Percentiles rank a stretch among this genome's conserved stretches.
phyloP scores from a whole-genome alignment of 2,113 vertebrate genomes.

The Hypocryptadius cinnamomeus region DNA sequence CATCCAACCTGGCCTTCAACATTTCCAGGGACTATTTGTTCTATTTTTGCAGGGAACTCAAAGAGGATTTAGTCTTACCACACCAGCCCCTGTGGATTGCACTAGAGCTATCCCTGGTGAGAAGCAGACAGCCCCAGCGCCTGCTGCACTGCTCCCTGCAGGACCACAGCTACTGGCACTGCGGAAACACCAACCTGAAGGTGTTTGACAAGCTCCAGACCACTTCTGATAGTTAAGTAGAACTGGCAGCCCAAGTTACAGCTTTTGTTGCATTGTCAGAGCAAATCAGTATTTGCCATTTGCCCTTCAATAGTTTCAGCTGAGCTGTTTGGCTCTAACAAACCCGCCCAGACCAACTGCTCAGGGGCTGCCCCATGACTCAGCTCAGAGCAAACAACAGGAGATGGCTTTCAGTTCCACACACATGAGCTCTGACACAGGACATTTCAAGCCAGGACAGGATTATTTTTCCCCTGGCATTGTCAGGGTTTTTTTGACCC shows the following conservation, averaged over 20 bases:
- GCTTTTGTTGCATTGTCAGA: slow-evolving; percentile 10
- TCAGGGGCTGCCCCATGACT: background rate
- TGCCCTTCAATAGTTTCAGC: background rate
- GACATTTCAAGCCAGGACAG: background rate
- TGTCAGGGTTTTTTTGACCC: background rate
- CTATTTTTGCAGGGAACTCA: accelerated
- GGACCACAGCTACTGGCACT: background rate
- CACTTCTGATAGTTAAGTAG: background rate
- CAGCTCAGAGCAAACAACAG: background rate
- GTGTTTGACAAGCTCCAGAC: background rate
- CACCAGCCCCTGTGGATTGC: background rate
- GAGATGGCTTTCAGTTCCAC: background rate
- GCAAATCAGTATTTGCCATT: background rate
- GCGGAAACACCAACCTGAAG: accelerated
- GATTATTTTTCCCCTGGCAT: background rate
- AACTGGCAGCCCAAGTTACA: background rate
- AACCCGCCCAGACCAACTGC: background rate
- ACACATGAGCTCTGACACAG: background rate
- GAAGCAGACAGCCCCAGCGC: background rate
- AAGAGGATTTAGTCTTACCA: background rate
- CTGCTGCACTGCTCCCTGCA: accelerated
- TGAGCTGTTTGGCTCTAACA: background rate
- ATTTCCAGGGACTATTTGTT: background rate
- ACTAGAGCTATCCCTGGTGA: background rate
- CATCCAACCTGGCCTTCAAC: background rate